Evolutionary conservation across 2,888 invertebrate species (phyloP), one percentile per base, ranked within the genome.

Genomic region (Chymomyza procnemis): DNA sequence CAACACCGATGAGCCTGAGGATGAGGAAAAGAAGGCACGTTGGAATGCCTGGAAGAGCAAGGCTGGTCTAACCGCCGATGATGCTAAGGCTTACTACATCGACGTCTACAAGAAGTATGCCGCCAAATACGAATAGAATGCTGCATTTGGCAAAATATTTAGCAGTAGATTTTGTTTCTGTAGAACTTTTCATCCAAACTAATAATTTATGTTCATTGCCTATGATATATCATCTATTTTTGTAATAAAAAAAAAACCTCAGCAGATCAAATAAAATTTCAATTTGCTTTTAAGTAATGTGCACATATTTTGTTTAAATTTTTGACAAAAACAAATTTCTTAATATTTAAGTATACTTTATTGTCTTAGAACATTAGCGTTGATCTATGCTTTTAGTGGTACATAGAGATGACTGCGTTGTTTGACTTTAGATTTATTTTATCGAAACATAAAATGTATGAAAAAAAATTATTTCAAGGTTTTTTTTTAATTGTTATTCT

Each of bases 1-100:
- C 79, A 94, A 95, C 90, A 96, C 94, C 76, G 97, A 92, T 61
- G 94, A 95, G 80, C 98, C 98, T 63, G 97, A 97, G 73, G 97
- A 98, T 86, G 90, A 95, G 79, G 95, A 95, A 90, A 97, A 97
- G 77, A 97, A 96, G 90, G 97, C 97, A 6, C 98, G 98, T 91
- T 98, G 96, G 96, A 96, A 96, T 90, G 94, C 96, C 2, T 99
- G 98, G 98, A 94, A 93, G 76, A 92, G 91, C 66, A 95, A 95
- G 90, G 97, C 97, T 91, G 98, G 97, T 41, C 93, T 93, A 80
- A 91, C 93, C 58, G 92, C 94, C 86, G 96, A 95, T 16, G 94
- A 93, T 52, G 98, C 98, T 64, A 96, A 96, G 92, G 93, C 95
- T 86, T 93, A 95, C 67, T 98, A 98, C 92, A 92, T 97, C 72